Evolutionary conservation across 2,888 invertebrate species (phyloP).

Genomic region (Euproctis similis): DNA sequence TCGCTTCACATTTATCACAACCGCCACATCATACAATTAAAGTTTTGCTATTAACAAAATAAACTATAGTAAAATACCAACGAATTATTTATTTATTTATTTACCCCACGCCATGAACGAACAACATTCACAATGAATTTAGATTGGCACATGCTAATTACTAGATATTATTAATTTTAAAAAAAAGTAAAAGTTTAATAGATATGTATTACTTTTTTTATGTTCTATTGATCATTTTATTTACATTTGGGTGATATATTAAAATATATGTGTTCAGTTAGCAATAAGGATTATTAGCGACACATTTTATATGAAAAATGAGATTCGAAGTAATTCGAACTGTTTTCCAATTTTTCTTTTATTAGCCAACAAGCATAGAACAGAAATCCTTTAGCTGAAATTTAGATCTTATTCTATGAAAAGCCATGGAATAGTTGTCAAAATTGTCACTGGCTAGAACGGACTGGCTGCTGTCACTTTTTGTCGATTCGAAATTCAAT

Average conservation of each 20-base stretch:
- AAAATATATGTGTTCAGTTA: constrained; percentile 22
- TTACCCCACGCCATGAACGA: constrained; percentile 22
- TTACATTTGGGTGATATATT: constrained; percentile 18
- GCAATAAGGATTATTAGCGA: constrained; percentile 7
- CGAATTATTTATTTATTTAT: constrained; percentile 15
- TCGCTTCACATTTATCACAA: constrained; percentile 19
- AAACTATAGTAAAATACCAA: constrained; percentile 27
- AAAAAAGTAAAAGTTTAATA: constrained; percentile 21
- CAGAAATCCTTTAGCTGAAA: too few species aligned
- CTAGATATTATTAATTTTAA: constrained; percentile 21
- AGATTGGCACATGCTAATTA: constrained; percentile 25
- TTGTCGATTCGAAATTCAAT: too few species aligned
- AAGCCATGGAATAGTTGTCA: too few species aligned
- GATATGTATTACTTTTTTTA: constrained; percentile 26
- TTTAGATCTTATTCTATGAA: too few species aligned
- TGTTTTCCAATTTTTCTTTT: too few species aligned
- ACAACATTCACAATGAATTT: constrained; percentile 26
- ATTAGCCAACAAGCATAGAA: too few species aligned
- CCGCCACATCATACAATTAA: constrained; percentile 19
- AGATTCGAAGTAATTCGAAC: too few species aligned
- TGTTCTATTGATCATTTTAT: constrained; percentile 23
- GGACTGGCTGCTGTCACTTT: too few species aligned
- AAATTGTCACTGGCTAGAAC: too few species aligned
- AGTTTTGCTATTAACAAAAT: constrained; percentile 23
- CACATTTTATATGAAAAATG: too few species aligned